Evolutionary conservation across 2,797 vertebrate genomes (phyloP), one percentile per base, ranked within the genome.

Genomic region (Arctocebus calabarensis): DNA sequence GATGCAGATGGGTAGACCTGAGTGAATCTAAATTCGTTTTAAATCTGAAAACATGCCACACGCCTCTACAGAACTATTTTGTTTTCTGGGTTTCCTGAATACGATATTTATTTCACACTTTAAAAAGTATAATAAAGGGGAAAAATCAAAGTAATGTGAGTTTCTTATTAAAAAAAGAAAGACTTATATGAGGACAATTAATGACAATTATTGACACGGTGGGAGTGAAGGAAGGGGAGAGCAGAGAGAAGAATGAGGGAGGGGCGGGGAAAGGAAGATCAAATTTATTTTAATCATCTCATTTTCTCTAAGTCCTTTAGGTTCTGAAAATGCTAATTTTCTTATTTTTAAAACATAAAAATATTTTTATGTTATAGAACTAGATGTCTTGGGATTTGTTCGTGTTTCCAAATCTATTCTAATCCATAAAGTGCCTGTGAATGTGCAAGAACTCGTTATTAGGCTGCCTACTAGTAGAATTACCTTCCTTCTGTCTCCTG

Each of bases 231-330:
- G 57, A 88, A 86, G 40, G 2, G n/a, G n/a, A n/a, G n/a, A n/a
- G n/a, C n/a, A n/a, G n/a, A n/a, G n/a, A n/a, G n/a, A n/a, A n/a
- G n/a, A n/a, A n/a, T n/a, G n/a, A n/a, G n/a, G n/a, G n/a, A n/a
- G n/a, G n/a, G n/a, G n/a, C n/a, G n/a, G n/a, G n/a, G n/a, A n/a
- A 86, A 91, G 40, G 57, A 88, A 86, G 40, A 1, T 77, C n/a
- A 94, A 74, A 64, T 91, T 75, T 83, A 88, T 83, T 88, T 68
- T 74, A 82, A 89, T 34, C 32, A 70, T 25, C 17, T 93, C 34
- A 87, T 91, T 66, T 82, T 78, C 68, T 83, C 43, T 78, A 89
- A 95, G 27, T 9, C 37, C 25, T 85, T 11, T 7, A 79, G 34
- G 61, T 61, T 73, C 11, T 40, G 74, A 88, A 83, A 95, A 40